Evolutionary conservation across 2,888 invertebrate genomes (phyloP).

Genomic region (Macrosiphum euphorbiae): DNA sequence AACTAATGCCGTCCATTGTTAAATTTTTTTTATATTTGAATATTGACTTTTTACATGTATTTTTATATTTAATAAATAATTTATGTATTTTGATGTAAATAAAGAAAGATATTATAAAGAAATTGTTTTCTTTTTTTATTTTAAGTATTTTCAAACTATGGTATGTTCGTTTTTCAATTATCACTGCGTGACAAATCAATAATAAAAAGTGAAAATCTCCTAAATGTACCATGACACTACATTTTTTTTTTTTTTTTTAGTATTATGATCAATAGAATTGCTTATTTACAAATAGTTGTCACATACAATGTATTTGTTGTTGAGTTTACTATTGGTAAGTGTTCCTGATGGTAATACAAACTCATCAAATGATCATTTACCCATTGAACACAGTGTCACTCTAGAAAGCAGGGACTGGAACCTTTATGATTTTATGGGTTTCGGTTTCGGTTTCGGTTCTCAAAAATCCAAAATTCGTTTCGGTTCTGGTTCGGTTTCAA

Average conservation of each 20-base stretch:
- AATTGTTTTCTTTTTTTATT: slow-evolving; percentile 3
- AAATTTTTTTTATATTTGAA: not conserved
- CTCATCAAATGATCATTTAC: slow-evolving; percentile 24
- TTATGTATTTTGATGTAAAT: slow-evolving; percentile 47
- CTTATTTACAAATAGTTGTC: slow-evolving; percentile 6
- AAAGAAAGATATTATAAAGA: slow-evolving; percentile 32
- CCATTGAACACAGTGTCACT: slow-evolving; percentile 52
- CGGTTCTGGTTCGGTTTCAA: too few relatives aligned
- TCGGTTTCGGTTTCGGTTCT: too few relatives aligned
- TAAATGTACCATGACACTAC: slow-evolving; percentile 29
- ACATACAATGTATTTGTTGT: slow-evolving; percentile 17
- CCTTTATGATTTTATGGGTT: too few relatives aligned
- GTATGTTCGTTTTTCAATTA: not conserved
- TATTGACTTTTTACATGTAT: slow-evolving; percentile 33
- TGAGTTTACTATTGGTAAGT: slow-evolving; percentile 32
- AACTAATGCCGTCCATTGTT: slow-evolving; percentile 62
- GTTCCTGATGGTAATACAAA: slow-evolving; percentile 7
- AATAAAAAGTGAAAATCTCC: slow-evolving; percentile 59
- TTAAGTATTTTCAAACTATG: not conserved
- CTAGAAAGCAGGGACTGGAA: too few relatives aligned
- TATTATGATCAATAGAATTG: slow-evolving; percentile 2
- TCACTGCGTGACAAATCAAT: slow-evolving; percentile 52
- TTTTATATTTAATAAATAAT: slow-evolving; percentile 34
- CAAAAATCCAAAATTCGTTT: too few relatives aligned
- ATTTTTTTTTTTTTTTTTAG: slow-evolving; percentile 28